Base-by-base conservation (phyloP, 2,113 vertebrate species). In the Phoenicopterus ruber region DNA sequence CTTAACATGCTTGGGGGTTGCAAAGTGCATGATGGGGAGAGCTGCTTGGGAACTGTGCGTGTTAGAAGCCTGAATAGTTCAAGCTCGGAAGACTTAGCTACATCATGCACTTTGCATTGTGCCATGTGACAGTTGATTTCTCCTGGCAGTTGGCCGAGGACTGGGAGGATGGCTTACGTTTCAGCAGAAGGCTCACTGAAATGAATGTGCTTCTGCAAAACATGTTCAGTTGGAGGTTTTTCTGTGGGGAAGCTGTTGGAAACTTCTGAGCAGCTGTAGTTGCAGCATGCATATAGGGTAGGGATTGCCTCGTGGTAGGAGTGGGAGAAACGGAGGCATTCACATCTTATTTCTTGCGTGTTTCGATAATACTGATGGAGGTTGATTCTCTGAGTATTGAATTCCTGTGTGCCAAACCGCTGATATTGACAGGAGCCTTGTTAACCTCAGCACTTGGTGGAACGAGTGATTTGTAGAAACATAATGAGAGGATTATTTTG, bases 401-500 rank as follows among this genome's bases (percentile, higher is more conserved):
- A 94, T 63, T 97, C 57, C 59, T 90, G 40, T 73, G 62, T 96
- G 89, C 73, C 82, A 91, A 92, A 86, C 40, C 2, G 3, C 38
- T 85, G 52, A n/a, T 91, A 95, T 79, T 0, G 71, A 91, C 67
- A 93, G 66, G 26, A 95, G 22, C 44, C 96, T 95, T 79, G 87
- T 94, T 97, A 95, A 66, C 85, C 77, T 93, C 3, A 5, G 67
- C 70, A 59, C 59, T 82, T 66, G 50, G 17, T 88, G 31, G 89
- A 88, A 93, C 91, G 92, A 93, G 72, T 88, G 73, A 95, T 94
- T 85, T 93, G 59, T 87, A 59, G 86, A 83, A 85, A 71, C 36
- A 42, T 67, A 74, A 85, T 55, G 29, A 93, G 63, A 83, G 92
- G 40, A 62, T 96, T 89, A 80, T 95, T 95, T 74, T 79, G 24